Conservation (phyloP, 2,113 vertebrate species). For the Lepisosteus oculatus region DNA sequence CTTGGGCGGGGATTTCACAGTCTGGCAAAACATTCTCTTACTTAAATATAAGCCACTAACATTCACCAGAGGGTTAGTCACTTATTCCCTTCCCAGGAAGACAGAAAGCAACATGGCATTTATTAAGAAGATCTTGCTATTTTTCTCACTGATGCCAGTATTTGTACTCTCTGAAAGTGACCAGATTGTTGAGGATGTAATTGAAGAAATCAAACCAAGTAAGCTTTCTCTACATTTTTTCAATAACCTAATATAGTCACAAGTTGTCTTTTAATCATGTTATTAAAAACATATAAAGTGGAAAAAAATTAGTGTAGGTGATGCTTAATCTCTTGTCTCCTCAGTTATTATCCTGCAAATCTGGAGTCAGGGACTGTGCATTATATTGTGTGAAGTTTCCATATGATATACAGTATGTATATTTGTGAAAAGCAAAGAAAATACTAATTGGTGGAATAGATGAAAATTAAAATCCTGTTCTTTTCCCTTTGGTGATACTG, state of each 20-base stretch:
- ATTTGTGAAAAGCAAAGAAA: no score
- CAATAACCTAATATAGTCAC: not conserved
- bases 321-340: no score
- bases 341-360: no score
- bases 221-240: not conserved
- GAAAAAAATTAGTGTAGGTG: no score
- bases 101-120: not conserved
- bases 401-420: no score
- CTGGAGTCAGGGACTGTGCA: no score
- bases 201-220: not conserved
- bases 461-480: no score
- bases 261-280: no score
- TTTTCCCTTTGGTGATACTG: no score
- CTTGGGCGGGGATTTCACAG: not conserved
- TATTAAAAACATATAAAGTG: no score
- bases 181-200: not conserved
- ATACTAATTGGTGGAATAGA: no score
- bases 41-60: not conserved
- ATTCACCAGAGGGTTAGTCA: not conserved
- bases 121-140: not conserved
- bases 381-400: no score
- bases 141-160: not conserved
- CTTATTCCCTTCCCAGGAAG: not conserved
- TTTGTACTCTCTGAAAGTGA: not conserved
- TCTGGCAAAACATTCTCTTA: not conserved